phyloP scores from a whole-genome alignment of 2,797 vertebrate genomes.

The Sarcophilus harrisii region DNA sequence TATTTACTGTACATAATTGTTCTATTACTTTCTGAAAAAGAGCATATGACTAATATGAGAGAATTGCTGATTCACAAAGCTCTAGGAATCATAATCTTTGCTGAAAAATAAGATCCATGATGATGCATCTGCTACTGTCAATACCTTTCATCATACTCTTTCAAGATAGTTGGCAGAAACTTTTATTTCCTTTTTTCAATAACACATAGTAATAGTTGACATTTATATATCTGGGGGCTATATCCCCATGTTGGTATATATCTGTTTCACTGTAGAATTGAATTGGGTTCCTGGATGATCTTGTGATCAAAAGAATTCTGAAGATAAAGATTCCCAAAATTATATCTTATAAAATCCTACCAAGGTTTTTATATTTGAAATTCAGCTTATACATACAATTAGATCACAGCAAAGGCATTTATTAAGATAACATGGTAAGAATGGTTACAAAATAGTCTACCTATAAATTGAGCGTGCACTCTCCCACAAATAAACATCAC shows the following conservation, averaged over 20 bases:
- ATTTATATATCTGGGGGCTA: background rate
- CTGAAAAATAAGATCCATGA: background rate
- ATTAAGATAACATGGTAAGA: background rate
- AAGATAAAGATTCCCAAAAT: background rate
- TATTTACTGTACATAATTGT: background rate
- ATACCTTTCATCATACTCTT: background rate
- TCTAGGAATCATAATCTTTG: background rate
- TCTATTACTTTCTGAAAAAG: background rate
- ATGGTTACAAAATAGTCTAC: background rate
- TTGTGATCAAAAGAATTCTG: background rate
- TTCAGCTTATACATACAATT: background rate
- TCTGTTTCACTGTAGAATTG: background rate
- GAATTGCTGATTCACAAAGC: slow-evolving; percentile 39
- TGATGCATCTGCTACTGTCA: background rate
- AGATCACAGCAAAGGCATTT: background rate
- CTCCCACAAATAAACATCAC: background rate
- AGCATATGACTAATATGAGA: background rate
- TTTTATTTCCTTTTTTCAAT: background rate
- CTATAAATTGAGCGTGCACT: background rate
- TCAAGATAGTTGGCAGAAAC: slow-evolving; percentile 35
- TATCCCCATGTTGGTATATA: background rate
- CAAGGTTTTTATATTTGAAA: background rate
- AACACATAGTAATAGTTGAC: background rate
- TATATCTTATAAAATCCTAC: background rate
- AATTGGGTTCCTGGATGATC: background rate